Evolutionary conservation across 2,888 invertebrate species (phyloP).

Genomic region (Linhomoeus sp.): DNA sequence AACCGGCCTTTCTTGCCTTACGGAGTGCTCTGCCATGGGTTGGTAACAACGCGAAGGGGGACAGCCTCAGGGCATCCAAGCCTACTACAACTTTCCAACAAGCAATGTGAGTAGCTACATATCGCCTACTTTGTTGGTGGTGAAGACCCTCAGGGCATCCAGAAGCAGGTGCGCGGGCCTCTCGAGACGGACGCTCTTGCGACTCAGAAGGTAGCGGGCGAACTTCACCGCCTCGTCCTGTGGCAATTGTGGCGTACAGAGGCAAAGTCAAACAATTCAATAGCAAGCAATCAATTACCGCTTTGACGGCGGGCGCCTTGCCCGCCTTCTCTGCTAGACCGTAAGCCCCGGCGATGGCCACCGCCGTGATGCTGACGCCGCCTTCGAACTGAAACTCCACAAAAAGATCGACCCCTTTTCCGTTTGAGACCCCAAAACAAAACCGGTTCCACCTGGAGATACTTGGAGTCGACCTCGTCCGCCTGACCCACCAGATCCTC

Average conservation of each 20-base stretch:
- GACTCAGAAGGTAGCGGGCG: conserved; percentile 55
- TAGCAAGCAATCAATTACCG: conserved; percentile 14
- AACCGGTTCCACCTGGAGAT: conserved; percentile 33
- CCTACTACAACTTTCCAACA: too few relatives aligned
- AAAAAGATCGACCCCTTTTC: too few relatives aligned
- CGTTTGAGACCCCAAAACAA: conserved; percentile 5
- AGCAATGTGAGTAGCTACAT: too few relatives aligned
- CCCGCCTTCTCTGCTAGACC: conserved; percentile 43
- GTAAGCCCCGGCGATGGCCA: conserved; percentile 43
- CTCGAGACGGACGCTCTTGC: conserved; percentile 65
- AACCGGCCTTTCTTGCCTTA: too few relatives aligned
- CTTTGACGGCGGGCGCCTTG: conserved; percentile 47
- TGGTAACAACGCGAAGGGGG: too few relatives aligned
- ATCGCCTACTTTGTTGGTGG: conserved; percentile 50
- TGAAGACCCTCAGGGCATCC: conserved; percentile 50
- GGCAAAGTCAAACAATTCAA: too few relatives aligned
- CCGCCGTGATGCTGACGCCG: conserved; percentile 29
- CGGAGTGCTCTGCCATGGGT: too few relatives aligned
- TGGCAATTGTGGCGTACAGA: too few relatives aligned
- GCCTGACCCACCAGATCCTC: conserved; percentile 84
- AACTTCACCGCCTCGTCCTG: conserved; percentile 66
- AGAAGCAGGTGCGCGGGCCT: conserved; percentile 62
- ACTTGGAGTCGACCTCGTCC: conserved; percentile 77
- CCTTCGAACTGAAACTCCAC: conserved; percentile 9
- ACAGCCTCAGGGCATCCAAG: too few relatives aligned